Evolutionary conservation across 2,113 vertebrate species (phyloP), one percentile per base, ranked within the genome.

Genomic region (Zosterops borbonicus): DNA sequence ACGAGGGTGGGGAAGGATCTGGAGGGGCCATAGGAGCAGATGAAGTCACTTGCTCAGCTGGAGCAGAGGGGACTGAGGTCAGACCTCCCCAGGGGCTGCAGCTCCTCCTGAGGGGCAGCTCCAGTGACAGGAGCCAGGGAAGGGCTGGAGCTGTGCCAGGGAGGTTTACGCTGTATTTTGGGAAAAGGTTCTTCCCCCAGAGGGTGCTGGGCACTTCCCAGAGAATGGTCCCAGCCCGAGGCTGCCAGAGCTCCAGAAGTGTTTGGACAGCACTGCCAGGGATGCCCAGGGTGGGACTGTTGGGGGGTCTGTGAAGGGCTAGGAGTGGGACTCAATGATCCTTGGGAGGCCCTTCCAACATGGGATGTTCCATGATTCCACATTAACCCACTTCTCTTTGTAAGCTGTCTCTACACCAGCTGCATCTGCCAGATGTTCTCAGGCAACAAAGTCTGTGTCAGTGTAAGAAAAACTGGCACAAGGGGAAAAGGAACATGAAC

Each of bases 271-370:
- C 0, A 0, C 44, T 21, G 10, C 20, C 24, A 37, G 37, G 53
- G 44, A 35, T 22, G n/a, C 53, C 1, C 44, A 68, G 44, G 37
- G 21, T 29, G 62, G 83, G 53, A 6, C 0, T 68, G 37, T 3
- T 52, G 55, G 37, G 62, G 53, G 17, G 63, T 68, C 46, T 77
- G 67, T 2, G 62, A 53, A 50, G 62, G 62, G 31, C 8, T 44
- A 59, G 63, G 21, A 1, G 21, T 2, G 4, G 37, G 11, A 27
- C 22, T 68, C 1, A 0, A 1, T 37, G 33, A 15, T 46, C 46
- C 63, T 14, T 19, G 7, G 31, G 53, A 21, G 39, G n/a, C 12
- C 39, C 27, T 53, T 28, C 33, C 46, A 37, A 19, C 18, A 15
- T 9, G 33, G 39, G 33, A 52, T 23, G 35, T 52, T 28, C 18